phyloP scores from a whole-genome alignment of 2,888 invertebrate species.

The Phengaris alcon region DNA sequence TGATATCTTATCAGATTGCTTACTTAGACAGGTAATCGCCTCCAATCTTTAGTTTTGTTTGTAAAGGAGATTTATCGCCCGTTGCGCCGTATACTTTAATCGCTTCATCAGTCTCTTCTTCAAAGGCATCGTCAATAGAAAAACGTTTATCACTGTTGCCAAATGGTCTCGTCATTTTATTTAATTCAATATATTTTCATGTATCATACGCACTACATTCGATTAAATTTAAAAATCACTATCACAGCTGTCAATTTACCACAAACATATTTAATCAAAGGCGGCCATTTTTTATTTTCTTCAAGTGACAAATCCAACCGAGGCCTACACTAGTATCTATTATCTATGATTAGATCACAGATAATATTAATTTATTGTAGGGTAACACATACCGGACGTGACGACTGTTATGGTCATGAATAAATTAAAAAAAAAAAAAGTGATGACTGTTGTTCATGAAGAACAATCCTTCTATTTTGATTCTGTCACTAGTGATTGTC shows the following conservation, averaged over 20 bases:
- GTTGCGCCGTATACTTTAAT: constrained; percentile 87
- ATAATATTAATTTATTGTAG: no score
- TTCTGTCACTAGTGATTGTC: no score
- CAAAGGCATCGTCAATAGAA: constrained; percentile 91
- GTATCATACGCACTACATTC: constrained; percentile 66
- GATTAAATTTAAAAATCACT: constrained; percentile 48
- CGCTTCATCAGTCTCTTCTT: constrained; percentile 88
- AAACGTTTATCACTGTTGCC: constrained; percentile 82
- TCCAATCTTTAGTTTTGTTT: constrained; percentile 71
- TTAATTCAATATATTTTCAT: constrained; percentile 50
- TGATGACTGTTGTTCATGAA: no score
- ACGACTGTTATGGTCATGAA: no score
- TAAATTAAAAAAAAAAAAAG: no score
- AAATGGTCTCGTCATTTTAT: constrained; percentile 73
- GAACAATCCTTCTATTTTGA: no score
- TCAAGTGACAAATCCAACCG: background rate
- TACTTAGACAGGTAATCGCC: constrained; percentile 67
- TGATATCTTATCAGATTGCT: constrained; percentile 32
- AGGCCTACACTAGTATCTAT: background rate
- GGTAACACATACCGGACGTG: no score
- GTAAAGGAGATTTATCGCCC: constrained; percentile 84
- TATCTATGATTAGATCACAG: background rate
- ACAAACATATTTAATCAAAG: constrained; percentile 52
- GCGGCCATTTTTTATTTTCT: constrained; percentile 65
- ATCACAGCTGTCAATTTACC: constrained; percentile 76